Evolutionary conservation across 2,113 vertebrate species (phyloP), one percentile per base, ranked within the genome.

Genomic region (Oncorhynchus masou): DNA sequence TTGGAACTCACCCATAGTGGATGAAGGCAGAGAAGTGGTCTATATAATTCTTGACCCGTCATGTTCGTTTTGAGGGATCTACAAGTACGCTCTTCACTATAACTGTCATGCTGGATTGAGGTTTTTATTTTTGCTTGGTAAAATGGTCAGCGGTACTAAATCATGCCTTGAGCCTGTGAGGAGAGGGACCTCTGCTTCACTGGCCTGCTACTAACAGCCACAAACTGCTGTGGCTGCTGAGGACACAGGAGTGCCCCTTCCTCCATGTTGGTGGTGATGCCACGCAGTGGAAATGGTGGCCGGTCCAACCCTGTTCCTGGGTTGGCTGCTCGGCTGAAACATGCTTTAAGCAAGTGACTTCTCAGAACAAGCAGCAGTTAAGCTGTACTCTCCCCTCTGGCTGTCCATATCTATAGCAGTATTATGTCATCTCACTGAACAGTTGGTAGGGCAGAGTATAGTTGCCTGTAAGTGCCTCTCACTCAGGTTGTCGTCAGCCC

Each of bases 261-360:
- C 68, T 45, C 31, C 54, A 27, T 69, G 72, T 71, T 65, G 66
- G 59, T 74, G 24, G 1, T 27, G 29, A 24, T 74, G 34, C 51
- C 59, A 74, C 19, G 48, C 13, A 39, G 12, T 77, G 20, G 45
- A 75, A 70, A 25, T 27, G 5, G 66, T 71, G 7, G 49, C 19
- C 12, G 2, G 60, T 34, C 60, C 27, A 19, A 39, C 76, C 39
- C 5, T 72, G 66, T 71, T 76, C 54, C 65, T 74, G 57, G 60
- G 60, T 71, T 31, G 39, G 39, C 39, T 71, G 25, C 70, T 70
- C 31, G 2, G 31, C 67, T 20, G 29, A 68, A 39, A 8, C 7
- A 3, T 68, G 67, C 1, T 39, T 39, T 45, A 45, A 45, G 39
- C 39, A 11, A 45, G 39, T 45, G 39, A 11, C 2, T 45, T 45